phyloP scores from a whole-genome alignment of 2,888 invertebrate species.

The Lithophane semibrunnea region DNA sequence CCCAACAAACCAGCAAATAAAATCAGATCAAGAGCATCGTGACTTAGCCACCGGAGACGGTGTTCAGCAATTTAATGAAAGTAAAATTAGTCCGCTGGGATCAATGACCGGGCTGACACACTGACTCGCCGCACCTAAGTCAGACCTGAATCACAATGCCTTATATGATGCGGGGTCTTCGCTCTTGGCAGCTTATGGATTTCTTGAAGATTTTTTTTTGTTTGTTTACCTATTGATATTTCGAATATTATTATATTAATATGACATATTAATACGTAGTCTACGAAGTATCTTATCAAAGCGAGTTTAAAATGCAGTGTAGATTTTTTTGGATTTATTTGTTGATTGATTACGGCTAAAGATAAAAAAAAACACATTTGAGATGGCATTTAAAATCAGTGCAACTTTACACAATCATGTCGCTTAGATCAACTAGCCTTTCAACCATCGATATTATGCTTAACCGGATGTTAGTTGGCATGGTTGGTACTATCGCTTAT shows the following conservation, averaged over 20 bases:
- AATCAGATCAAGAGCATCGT: conserved; percentile 46
- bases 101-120: conserved; percentile 87
- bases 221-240: conserved; percentile 11
- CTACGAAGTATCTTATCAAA: neutral
- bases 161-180: conserved; percentile 46
- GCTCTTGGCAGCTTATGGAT: conserved; percentile 22
- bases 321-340: neutral
- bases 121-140: conserved; percentile 76
- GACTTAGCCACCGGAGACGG: conserved; percentile 59
- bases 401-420: neutral
- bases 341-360: neutral
- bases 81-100: conserved; percentile 85
- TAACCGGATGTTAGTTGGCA: neutral
- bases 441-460: neutral
- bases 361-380: neutral
- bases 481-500: neutral
- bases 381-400: neutral
- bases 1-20: conserved; percentile 28
- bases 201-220: conserved; percentile 26
- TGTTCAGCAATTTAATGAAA: conserved; percentile 83
- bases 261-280: neutral
- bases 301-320: neutral
- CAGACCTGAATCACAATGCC: conserved; percentile 57
- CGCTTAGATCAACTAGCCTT: neutral
- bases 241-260: neutral